Evolutionary conservation across 64 coral and sea anemone genomes (phyloP), one percentile per base, ranked within the genome.

Genomic region (Orbicella faveolata): DNA sequence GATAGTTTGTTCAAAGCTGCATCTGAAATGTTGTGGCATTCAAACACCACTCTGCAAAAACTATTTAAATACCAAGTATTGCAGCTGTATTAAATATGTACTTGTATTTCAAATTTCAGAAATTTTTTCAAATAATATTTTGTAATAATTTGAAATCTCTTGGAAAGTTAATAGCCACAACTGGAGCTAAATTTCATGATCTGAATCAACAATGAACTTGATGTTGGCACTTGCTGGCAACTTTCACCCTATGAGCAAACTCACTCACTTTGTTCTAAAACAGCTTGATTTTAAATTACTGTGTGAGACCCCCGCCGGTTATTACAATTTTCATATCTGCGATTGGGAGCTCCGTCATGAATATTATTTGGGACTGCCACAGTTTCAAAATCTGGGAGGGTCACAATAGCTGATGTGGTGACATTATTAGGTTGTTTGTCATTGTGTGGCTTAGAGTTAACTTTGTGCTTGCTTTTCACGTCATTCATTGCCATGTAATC

Each of bases 401-500:
- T 96, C 9, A 96, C 95, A 44, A 96, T 92, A 10, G 95, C 95
- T 15, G 95, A 96, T 2, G 92, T 96, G 35, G 95, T 96, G 17
- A 96, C 80, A 75, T 96, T 96, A 35, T 94, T 96, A 15, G 88
- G 83, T 15, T 90, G 88, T 63, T 87, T 88, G 20, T 90, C 79
- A 57, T 63, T 81, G 66, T 81, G 83, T 12, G 83, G 76, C 44
- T 92, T 91, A 2, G 92, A 87, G 86, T 96, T 96, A 37, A 44
- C 83, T 89, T 80, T 89, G n/a, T 89, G 65, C 34, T 91, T 93
- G 74, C 87, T 72, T 74, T 89, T 95, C 20, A 99, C 81, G 52
- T 99, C 94, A 87, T 99, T 99, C 91, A 96, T 96, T 62, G 95
- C 92, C n/a, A 87, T 55, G 83, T 95, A 87, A 34, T 95, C 97